Conservation (phyloP, 2,113 vertebrate genomes). For the Abramis brama region DNA sequence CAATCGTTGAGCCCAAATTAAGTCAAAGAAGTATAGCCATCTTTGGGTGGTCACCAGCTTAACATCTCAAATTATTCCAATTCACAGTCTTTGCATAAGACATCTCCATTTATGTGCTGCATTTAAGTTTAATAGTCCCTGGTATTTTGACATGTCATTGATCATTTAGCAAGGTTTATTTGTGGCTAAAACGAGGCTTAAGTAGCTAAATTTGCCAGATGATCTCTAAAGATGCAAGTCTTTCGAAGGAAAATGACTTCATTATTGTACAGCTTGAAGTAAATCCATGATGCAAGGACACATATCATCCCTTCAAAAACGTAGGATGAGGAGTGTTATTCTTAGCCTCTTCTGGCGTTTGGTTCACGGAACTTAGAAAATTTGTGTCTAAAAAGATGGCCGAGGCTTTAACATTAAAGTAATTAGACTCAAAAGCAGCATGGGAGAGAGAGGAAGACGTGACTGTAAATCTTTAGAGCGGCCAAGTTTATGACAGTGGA, state of each 20-base stretch:
- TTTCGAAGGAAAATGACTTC: conserved; percentile 68
- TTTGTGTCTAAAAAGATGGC: conserved; percentile 58
- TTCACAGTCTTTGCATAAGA: background rate
- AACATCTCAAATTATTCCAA: background rate
- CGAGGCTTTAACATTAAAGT: conserved; percentile 64
- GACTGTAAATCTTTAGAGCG: conserved; percentile 66
- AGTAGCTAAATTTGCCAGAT: conserved; percentile 53
- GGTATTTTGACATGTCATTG: conserved; percentile 14
- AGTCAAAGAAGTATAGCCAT: background rate
- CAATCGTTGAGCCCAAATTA: background rate
- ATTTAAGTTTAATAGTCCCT: conserved; percentile 29
- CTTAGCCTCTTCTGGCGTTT: conserved; percentile 63
- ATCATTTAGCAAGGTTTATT: conserved; percentile 41
- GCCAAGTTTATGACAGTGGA: conserved; percentile 76
- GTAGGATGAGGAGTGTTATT: conserved; percentile 60
- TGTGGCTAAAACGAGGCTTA: conserved; percentile 31
- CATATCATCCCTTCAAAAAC: conserved; percentile 55
- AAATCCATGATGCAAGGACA: conserved; percentile 57
- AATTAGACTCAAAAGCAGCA: conserved; percentile 60
- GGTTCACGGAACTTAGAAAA: conserved; percentile 60
- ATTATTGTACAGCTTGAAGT: conserved; percentile 63
- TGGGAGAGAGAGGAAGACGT: conserved; percentile 61
- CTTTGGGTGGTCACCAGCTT: background rate
- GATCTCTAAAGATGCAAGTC: conserved; percentile 57
- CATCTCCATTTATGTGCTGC: background rate